Conservation (phyloP, 2,797 vertebrate species). For the Nannoperca obscura region DNA sequence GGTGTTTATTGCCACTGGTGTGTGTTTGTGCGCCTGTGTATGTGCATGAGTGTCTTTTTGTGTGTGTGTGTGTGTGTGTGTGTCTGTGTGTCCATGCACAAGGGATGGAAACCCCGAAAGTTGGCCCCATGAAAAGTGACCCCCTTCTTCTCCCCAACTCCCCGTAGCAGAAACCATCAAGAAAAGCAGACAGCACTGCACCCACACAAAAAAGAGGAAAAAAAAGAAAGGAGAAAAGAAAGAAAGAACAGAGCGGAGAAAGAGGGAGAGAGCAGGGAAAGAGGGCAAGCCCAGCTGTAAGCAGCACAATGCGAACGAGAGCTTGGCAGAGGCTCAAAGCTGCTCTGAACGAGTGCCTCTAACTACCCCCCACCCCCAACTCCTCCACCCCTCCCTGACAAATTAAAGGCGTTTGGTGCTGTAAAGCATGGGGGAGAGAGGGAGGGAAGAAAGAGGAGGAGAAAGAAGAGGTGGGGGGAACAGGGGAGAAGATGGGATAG, state of each 20-base stretch:
- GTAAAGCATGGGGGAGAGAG: conserved; percentile 72
- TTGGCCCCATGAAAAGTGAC: conserved; percentile 84
- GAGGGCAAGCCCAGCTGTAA: conserved; percentile 89
- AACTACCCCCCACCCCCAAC: conserved; percentile 64
- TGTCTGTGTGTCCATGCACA: conserved; percentile 65
- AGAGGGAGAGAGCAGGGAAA: conserved; percentile 76
- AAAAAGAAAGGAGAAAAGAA: conserved; percentile 71
- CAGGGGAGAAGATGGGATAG: conserved; percentile 60
- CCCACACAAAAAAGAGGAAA: conserved; percentile 28
- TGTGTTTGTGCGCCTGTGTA: conserved; percentile 54
- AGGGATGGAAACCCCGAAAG: conserved; percentile 78
- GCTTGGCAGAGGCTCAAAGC: conserved; percentile 93
- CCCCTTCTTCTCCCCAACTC: conserved; percentile 64
- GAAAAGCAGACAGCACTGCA: conserved; percentile 73
- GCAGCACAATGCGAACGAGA: conserved; percentile 88
- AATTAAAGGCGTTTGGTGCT: conserved; percentile 88
- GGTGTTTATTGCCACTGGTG: conserved; percentile 75
- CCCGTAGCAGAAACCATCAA: conserved; percentile 70
- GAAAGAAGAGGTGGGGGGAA: conserved; percentile 51
- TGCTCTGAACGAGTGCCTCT: conserved; percentile 87
- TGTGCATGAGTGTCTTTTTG: conserved; percentile 47
- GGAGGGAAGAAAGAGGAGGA: conserved; percentile 42
- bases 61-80: conserved; percentile 47
- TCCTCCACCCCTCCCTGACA: conserved; percentile 73
- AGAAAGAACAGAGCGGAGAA: conserved; percentile 67